Conservation (phyloP, 2,113 vertebrate species). For the Ctenodactylus gundi region DNA sequence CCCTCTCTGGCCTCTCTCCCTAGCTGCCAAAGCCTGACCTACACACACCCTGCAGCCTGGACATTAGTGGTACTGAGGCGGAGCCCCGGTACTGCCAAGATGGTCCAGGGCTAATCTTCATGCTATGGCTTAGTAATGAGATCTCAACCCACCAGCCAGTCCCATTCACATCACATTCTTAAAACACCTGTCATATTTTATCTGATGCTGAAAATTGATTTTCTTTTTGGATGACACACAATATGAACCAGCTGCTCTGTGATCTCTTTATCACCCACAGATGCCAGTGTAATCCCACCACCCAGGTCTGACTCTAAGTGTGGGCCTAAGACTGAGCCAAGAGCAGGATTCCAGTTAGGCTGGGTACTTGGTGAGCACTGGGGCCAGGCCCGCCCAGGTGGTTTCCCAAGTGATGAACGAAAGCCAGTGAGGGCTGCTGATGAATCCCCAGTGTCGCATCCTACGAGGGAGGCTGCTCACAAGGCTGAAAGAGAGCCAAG, state of each 20-base stretch:
- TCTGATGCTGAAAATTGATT: constrained; percentile 52
- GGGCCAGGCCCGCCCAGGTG: background rate
- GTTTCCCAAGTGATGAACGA: background rate
- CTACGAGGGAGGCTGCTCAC: background rate
- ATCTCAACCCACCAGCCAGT: background rate
- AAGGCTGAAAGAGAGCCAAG: background rate
- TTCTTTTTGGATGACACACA: constrained; percentile 59
- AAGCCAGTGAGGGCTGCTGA: background rate
- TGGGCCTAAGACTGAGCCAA: background rate
- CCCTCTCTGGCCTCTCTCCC: background rate
- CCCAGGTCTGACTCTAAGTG: background rate
- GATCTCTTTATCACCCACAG: constrained; percentile 39
- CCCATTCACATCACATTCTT: too few relatives aligned
- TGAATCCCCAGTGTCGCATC: background rate
- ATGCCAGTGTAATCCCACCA: background rate
- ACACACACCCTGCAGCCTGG: constrained; percentile 21
- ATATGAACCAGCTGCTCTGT: background rate
- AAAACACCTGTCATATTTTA: constrained; percentile 47
- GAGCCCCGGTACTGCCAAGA: background rate
- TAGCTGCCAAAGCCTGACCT: background rate
- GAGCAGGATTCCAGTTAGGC: background rate
- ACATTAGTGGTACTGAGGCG: background rate
- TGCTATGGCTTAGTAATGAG: background rate
- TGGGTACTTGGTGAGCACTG: background rate
- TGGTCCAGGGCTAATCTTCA: background rate